A percentile compares a stretch with the other conserved stretches of the same genome.
phyloP scores from a whole-genome alignment of 1,140 invertebrate genomes.

The Charaxes varanes region DNA sequence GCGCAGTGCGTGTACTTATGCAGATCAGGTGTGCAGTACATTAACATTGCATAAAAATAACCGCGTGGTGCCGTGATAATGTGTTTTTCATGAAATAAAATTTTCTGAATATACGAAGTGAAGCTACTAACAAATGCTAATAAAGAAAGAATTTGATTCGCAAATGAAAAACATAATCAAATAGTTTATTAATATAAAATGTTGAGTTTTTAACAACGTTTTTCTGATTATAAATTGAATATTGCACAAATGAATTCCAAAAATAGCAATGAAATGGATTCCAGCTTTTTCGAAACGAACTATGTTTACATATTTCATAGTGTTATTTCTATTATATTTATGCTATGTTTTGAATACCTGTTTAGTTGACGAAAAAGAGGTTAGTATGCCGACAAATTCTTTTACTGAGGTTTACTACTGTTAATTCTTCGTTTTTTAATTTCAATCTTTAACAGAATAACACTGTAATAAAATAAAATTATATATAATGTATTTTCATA shows the following conservation, averaged over 20 bases:
- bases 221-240: constrained; percentile 6
- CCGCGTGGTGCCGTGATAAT: constrained; percentile 17
- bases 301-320: constrained; percentile 63
- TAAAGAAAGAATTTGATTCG: no score
- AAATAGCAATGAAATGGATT: constrained; percentile 60
- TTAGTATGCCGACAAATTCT: no score
- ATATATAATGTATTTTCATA: no score
- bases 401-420: no score
- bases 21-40: constrained; percentile 22
- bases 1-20: constrained; percentile 26
- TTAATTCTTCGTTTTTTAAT: no score
- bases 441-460: no score
- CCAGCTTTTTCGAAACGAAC: constrained; percentile 53
- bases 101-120: neutral
- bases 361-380: constrained; percentile 64
- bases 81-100: neutral
- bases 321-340: constrained; percentile 67
- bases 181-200: no score
- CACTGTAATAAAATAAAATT: no score
- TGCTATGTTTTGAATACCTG: constrained; percentile 62
- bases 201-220: constrained; percentile 7
- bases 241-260: constrained; percentile 45
- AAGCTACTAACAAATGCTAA: no score
- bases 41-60: constrained; percentile 19
- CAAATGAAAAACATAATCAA: no score